Base-by-base conservation (phyloP, 2,888 invertebrate genomes). In the Anaspis maculata region DNA sequence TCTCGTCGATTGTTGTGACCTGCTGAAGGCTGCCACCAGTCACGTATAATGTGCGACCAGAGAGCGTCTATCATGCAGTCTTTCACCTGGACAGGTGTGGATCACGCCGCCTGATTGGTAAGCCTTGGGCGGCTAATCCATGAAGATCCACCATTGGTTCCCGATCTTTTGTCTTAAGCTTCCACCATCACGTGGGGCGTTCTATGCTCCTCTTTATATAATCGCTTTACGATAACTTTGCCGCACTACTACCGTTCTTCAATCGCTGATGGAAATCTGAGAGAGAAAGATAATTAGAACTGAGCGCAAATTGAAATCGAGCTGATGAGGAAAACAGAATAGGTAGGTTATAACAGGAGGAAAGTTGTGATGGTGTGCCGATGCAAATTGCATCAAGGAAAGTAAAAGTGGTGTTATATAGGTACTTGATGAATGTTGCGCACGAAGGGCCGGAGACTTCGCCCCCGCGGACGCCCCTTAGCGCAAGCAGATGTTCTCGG, bases 401-500 rank as follows among this genome's bases (percentile, higher is more conserved):
- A n/a, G n/a, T n/a, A n/a, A n/a, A n/a, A n/a, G n/a, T n/a, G n/a
- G n/a, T n/a, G n/a, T n/a, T n/a, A 5, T 12, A 19, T 30, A 13
- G 21, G 7, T 31, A 6, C n/a, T 25, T 27, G 37, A 33, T 37
- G 33, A 30, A 27, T 28, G 27, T 25, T 19, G 19, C 27, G 27
- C 15, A n/a, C n/a, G n/a, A n/a, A 38, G n/a, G 19, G 25, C 27
- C 32, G 30, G 33, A 39, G 36, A 41, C 30, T 49, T 39, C 42
- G 43, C 44, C 40, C 45, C 46, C 51, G 50, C 46, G 44, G 46
- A 44, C 54, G 46, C 53, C 56, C 55, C 49, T 45, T 46, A 41
- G 53, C 45, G 51, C 39, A 37, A 58, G 61, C 62, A 62, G 61
- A 61, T 62, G 62, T 62, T 61, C 56, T 52, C 54, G 57, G 59